These are phyloP conservation scores for Stichodactyla mertensii DNA, from an alignment of 64 coral and sea anemone genomes.

Conservation along the genomic window DNA sequence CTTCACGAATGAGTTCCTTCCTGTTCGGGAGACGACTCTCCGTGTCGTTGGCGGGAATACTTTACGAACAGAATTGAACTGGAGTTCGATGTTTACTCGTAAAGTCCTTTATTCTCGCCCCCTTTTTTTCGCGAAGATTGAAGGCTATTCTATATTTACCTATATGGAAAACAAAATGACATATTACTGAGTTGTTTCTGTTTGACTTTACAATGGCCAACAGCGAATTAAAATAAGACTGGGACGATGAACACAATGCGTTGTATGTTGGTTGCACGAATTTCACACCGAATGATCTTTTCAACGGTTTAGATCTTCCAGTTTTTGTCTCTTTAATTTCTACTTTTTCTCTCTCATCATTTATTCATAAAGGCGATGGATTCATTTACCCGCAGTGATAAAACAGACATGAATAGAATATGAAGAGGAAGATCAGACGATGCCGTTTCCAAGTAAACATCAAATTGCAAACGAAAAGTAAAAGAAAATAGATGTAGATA, in stretches of 20 bases:
- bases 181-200: neutral
- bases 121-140: neutral
- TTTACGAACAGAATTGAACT: neutral
- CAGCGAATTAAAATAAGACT: slow-evolving; percentile 11
- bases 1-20: neutral
- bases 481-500: no score
- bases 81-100: neutral
- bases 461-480: neutral
- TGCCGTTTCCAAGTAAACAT: neutral
- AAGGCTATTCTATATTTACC: neutral
- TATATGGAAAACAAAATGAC: neutral
- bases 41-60: neutral
- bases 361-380: neutral
- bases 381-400: neutral
- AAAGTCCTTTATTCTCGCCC: no score
- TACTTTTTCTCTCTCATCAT: neutral
- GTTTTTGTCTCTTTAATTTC: neutral
- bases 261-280: neutral
- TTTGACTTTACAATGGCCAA: neutral
- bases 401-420: neutral
- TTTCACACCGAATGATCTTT: neutral
- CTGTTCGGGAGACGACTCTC: neutral
- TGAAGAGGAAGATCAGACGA: neutral
- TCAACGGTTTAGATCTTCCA: neutral
- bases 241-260: neutral